These are phyloP conservation scores for Plebejus anna DNA, from an alignment of 2,888 invertebrate species.

Conservation along the genomic window DNA sequence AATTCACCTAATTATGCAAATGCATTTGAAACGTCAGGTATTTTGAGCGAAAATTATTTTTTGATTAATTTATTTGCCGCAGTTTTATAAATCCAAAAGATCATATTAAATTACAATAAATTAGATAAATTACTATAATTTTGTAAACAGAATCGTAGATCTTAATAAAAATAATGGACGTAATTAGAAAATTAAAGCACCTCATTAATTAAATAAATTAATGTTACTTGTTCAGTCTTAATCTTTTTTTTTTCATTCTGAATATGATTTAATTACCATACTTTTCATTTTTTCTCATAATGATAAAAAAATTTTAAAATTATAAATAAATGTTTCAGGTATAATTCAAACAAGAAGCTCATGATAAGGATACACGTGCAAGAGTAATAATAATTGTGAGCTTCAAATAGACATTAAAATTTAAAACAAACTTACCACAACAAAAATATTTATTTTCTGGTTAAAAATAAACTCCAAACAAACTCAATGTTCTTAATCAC, in stretches of 20 bases:
- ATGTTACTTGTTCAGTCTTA: not conserved
- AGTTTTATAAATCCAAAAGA: not conserved
- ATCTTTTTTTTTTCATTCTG: not conserved
- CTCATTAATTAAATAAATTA: not conserved
- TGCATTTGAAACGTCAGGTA: slow-evolving; percentile 70
- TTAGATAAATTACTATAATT: not conserved
- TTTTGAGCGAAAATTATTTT: slow-evolving; percentile 47
- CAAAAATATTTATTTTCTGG: slow-evolving; percentile 27
- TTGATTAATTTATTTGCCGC: slow-evolving; percentile 1
- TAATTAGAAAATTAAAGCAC: not conserved
- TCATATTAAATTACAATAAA: not conserved
- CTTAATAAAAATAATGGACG: not conserved
- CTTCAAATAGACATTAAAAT: not conserved
- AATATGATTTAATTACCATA: not conserved
- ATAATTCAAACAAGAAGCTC: not conserved
- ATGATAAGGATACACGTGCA: no score
- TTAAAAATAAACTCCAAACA: slow-evolving; percentile 50
- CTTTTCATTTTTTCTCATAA: not conserved
- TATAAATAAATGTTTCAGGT: not conserved
- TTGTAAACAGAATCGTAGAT: not conserved
- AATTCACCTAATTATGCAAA: slow-evolving; percentile 81
- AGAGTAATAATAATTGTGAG: slow-evolving; percentile 6
- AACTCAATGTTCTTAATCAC: slow-evolving; percentile 60
- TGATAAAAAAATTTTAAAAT: not conserved
- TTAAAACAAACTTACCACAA: slow-evolving; percentile 26